These are phyloP conservation scores for Liopterus haemorrhoidalis DNA, from an alignment of 2,888 invertebrate species.

Conservation along the genomic window DNA sequence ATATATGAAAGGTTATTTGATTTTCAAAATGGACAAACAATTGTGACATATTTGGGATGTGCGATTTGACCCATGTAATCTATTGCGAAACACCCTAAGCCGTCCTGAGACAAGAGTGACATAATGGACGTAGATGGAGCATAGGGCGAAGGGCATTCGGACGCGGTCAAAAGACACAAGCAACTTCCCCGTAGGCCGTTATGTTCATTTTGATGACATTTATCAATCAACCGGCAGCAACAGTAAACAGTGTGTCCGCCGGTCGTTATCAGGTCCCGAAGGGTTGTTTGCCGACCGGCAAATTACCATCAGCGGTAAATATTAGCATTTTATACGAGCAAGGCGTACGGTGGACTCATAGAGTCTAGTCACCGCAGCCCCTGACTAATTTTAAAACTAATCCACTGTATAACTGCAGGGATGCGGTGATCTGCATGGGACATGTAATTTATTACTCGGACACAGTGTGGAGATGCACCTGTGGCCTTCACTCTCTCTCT, in stretches of 20 bases:
- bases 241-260: constrained; percentile 13
- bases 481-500: constrained; percentile 5
- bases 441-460: constrained; percentile 19
- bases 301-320: constrained; percentile 17
- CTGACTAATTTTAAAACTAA: constrained; percentile 21
- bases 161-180: too few species aligned
- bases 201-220: constrained; percentile 21
- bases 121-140: too few species aligned
- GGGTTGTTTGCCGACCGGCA: constrained; percentile 14
- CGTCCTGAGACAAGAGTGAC: too few species aligned
- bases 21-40: too few species aligned
- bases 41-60: too few species aligned
- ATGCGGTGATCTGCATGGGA: constrained; percentile 16
- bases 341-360: too few species aligned
- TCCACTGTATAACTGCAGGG: constrained; percentile 8
- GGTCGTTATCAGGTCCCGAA: constrained; percentile 18
- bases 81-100: too few species aligned
- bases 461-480: constrained; percentile 10
- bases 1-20: too few species aligned
- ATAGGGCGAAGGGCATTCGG: too few species aligned
- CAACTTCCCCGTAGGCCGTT: constrained; percentile 8
- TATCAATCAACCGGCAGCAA: constrained; percentile 15
- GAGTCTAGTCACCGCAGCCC: too few species aligned
- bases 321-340: too few species aligned
- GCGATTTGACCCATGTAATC: too few species aligned